Percentiles rank a stretch among this genome's conserved stretches.
Conservation (phyloP, 2,888 invertebrate genomes). For the Stegophylla sp. region DNA sequence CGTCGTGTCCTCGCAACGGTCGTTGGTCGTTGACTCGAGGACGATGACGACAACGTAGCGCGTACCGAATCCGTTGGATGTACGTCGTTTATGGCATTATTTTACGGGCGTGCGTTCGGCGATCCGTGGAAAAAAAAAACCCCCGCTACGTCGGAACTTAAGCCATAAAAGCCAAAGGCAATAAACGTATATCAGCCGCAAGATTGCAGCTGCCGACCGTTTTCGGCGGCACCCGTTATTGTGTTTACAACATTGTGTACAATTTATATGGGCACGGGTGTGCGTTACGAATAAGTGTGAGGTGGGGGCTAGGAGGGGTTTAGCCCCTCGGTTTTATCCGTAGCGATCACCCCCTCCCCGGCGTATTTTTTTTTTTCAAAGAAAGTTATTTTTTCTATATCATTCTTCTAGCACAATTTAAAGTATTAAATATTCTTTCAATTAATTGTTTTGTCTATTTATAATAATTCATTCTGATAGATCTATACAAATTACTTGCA, state of each 20-base stretch:
- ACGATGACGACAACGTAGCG: background rate
- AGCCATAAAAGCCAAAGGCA: background rate
- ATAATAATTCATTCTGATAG: no score
- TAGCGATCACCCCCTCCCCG: no score
- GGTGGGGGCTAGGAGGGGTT: background rate
- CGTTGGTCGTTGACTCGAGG: background rate
- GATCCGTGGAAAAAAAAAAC: background rate
- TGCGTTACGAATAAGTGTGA: background rate
- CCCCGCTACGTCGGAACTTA: background rate
- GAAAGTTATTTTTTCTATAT: no score
- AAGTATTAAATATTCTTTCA: no score
- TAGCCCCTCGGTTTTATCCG: background rate
- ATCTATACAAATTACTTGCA: no score
- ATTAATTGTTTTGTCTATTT: no score
- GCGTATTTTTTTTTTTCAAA: background rate
- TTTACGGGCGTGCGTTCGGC: conserved; percentile 4
- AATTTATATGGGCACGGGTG: background rate
- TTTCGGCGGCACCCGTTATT: background rate
- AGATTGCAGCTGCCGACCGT: background rate
- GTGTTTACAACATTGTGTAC: no score
- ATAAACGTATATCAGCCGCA: conserved; percentile 17
- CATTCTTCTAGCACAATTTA: no score
- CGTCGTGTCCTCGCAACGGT: background rate
- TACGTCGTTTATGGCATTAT: background rate
- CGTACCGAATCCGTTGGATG: background rate